These are phyloP conservation scores for Gila robusta DNA, from an alignment of 2,797 vertebrate species.

Conservation along the genomic window DNA sequence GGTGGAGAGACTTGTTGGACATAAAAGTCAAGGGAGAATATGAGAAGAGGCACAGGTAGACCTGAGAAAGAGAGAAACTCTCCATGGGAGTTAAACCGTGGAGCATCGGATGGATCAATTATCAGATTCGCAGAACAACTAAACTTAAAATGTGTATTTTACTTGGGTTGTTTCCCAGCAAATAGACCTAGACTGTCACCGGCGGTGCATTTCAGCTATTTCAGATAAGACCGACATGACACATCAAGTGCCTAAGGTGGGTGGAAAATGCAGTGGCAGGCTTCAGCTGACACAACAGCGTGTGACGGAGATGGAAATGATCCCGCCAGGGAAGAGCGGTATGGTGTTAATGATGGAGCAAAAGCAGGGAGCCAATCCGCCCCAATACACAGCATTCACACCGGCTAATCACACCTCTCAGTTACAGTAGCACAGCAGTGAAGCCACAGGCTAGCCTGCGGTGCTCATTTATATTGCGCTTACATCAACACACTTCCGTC, in stretches of 20 bases:
- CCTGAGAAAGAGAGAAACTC: constrained; percentile 64
- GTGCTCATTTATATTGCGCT: constrained; percentile 64
- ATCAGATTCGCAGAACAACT: neutral
- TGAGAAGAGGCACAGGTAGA: constrained; percentile 64
- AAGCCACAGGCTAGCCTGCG: constrained; percentile 81
- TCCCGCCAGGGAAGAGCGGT: constrained; percentile 53
- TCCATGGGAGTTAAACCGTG: constrained; percentile 41
- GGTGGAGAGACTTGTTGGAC: constrained; percentile 16
- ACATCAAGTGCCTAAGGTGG: constrained; percentile 48
- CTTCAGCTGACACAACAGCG: constrained; percentile 56
- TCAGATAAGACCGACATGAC: constrained; percentile 33
- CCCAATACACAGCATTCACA: constrained; percentile 76
- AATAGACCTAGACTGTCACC: constrained; percentile 18
- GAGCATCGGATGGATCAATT: constrained; percentile 29
- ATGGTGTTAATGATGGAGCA: constrained; percentile 68
- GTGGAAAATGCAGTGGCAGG: constrained; percentile 41
- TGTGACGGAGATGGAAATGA: constrained; percentile 60
- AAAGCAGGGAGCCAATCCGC: constrained; percentile 81
- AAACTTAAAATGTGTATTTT: neutral
- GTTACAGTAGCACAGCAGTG: constrained; percentile 90
- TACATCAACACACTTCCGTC: constrained; percentile 81
- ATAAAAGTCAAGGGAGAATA: constrained; percentile 5
- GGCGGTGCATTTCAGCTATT: constrained; percentile 42
- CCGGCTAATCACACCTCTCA: constrained; percentile 73
- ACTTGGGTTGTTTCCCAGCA: neutral